These are phyloP conservation scores for Bufo bufo DNA, from an alignment of 2,113 vertebrate species.

Conservation along the genomic window DNA sequence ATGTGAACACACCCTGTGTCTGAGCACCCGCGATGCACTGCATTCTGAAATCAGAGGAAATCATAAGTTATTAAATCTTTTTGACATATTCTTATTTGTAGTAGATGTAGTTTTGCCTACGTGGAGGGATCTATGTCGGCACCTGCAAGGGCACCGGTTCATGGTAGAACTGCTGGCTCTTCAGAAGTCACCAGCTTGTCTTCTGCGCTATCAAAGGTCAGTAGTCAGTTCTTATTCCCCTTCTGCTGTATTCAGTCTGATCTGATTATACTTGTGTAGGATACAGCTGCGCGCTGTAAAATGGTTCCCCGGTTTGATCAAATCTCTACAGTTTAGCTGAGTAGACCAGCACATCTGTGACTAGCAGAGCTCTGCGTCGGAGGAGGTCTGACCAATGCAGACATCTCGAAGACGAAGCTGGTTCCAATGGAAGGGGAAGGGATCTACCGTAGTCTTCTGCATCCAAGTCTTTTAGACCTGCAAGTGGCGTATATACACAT, in stretches of 20 bases:
- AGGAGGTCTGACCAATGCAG: not conserved
- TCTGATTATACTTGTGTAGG: slow-evolving; percentile 1
- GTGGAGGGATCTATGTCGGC: not conserved
- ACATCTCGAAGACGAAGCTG: not conserved
- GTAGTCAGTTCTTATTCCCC: slow-evolving; percentile 9
- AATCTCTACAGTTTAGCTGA: slow-evolving; percentile 8
- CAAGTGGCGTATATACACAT: not conserved
- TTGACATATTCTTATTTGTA: no score
- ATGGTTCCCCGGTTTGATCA: not conserved
- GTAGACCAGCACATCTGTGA: not conserved
- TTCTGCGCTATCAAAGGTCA: not conserved
- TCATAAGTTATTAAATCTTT: no score
- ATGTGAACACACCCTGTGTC: no score
- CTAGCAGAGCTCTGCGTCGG: not conserved
- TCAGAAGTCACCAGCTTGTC: not conserved
- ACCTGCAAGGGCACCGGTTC: not conserved
- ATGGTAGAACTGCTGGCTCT: not conserved
- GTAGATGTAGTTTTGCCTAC: no score
- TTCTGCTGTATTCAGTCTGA: not conserved
- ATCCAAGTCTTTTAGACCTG: not conserved
- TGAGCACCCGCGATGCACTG: no score
- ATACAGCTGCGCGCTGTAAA: not conserved
- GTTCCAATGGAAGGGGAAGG: not conserved
- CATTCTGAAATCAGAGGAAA: no score
- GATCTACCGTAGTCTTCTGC: not conserved